Base-by-base conservation (phyloP, 2,113 vertebrate genomes). In the Murina feae region DNA sequence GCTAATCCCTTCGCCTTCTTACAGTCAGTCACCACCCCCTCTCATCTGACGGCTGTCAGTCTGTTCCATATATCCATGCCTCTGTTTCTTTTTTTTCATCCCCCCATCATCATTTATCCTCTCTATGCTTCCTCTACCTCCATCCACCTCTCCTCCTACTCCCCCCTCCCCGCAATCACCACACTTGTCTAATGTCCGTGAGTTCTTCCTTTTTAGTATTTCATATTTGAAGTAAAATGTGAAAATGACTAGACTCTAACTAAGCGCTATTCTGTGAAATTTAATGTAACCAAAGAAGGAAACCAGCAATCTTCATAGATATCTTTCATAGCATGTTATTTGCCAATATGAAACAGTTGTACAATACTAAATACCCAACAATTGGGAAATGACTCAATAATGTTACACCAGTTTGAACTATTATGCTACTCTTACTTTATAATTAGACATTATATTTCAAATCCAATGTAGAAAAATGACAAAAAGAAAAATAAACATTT, bases 201-300 rank as follows among this genome's bases (percentile, higher is more conserved):
- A n/a, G 63, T n/a, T 65, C 63, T 63, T 63, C 32, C 28, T 14
- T 51, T 93, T 91, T 68, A 37, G 35, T 74, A 20, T 21, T 93
- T 90, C 44, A 94, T 74, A 51, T 88, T 9, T 79, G 65, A 93
- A 89, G 28, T 60, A 86, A 87, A 90, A 85, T 87, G 7, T 85
- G 84, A 88, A 90, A 53, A 74, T 85, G 35, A 94, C 55, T 90
- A 60, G 25, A 68, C 1, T 47, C 17, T 96, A 55, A 55, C 68
- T 11, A 78, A 92, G n/a, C 2, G 9, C 42, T 39, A 76, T 6
- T 82, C 28, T 74, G 44, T 71, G 79, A 81, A 76, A 74, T 60
- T 84, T 92, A 95, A 75, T 75, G 76, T 72, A 63, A 86, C 68
- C 66, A 23, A 76, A 76, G 88, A 92, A 82, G 68, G 88, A 95